A percentile compares a stretch with the other conserved stretches of the same genome.
Evolutionary conservation across 2,888 invertebrate species (phyloP).

Genomic region (Chouioia cunea): DNA sequence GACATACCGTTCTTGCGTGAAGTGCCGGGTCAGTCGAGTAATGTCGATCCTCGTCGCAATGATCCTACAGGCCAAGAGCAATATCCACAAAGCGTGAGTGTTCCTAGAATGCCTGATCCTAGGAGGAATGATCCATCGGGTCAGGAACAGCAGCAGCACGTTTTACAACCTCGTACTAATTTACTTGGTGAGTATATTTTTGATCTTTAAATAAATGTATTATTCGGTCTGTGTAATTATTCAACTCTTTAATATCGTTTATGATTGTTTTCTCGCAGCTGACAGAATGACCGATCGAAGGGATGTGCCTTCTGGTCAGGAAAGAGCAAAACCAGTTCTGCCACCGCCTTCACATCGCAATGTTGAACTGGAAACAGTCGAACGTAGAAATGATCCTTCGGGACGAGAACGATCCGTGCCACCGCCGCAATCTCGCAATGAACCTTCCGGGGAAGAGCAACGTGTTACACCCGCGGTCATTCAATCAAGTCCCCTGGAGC

Average conservation of each 20-base stretch:
- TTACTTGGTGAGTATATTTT: slow-evolving; percentile 20
- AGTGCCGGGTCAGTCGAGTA: slow-evolving; percentile 66
- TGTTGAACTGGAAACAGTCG: slow-evolving; percentile 53
- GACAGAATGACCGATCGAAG: slow-evolving; percentile 38
- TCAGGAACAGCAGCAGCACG: slow-evolving; percentile 56
- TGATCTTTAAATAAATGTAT: not conserved
- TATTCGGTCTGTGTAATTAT: no score
- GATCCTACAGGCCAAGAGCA: slow-evolving; percentile 66
- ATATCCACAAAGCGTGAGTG: slow-evolving; percentile 53
- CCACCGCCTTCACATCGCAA: slow-evolving; percentile 56
- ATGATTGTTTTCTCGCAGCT: slow-evolving; percentile 30
- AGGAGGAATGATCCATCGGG: slow-evolving; percentile 65
- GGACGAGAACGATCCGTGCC: slow-evolving; percentile 64
- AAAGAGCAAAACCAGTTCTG: slow-evolving; percentile 57
- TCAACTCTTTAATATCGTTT: no score
- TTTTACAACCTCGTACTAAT: slow-evolving; percentile 9
- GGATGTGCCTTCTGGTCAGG: slow-evolving; percentile 44
- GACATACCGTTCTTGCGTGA: slow-evolving; percentile 66
- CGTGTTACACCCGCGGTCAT: slow-evolving; percentile 42
- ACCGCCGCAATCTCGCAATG: slow-evolving; percentile 62
- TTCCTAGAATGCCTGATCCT: slow-evolving; percentile 58
- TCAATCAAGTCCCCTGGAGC: slow-evolving; percentile 53
- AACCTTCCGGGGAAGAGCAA: slow-evolving; percentile 64
- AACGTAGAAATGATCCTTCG: slow-evolving; percentile 64
- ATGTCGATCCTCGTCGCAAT: slow-evolving; percentile 63